Evolutionary conservation across 2,888 invertebrate species (phyloP).

Genomic region (Drosophila phalerata): DNA sequence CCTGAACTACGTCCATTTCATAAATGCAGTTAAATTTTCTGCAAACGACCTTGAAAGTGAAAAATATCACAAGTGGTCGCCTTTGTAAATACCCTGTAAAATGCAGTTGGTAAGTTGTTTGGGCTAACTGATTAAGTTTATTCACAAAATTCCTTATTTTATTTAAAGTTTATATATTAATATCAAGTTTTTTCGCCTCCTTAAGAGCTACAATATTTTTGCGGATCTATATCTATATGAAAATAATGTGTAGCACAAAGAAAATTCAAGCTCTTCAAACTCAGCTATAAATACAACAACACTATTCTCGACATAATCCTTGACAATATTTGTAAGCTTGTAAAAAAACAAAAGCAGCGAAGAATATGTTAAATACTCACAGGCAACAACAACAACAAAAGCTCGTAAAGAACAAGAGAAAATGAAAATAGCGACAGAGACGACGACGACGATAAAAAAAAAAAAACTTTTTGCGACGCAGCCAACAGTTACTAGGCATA

Average conservation of each 20-base stretch:
- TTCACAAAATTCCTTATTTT: not conserved
- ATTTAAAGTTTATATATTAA: not conserved
- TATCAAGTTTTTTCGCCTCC: no score
- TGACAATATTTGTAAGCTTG: slow-evolving; percentile 48
- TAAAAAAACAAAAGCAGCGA: slow-evolving; percentile 41
- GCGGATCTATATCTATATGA: not conserved
- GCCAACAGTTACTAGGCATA: slow-evolving; percentile 32
- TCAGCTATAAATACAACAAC: slow-evolving; percentile 13
- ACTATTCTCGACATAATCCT: slow-evolving; percentile 42
- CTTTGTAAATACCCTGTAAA: slow-evolving; percentile 32
- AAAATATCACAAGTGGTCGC: slow-evolving; percentile 4
- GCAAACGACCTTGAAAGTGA: slow-evolving; percentile 32
- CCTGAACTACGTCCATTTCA: slow-evolving; percentile 50
- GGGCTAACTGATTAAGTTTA: not conserved
- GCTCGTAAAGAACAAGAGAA: slow-evolving; percentile 34
- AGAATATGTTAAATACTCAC: slow-evolving; percentile 57
- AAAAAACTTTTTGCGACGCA: slow-evolving; percentile 58
- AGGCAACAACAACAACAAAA: slow-evolving; percentile 40
- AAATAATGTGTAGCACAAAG: not conserved
- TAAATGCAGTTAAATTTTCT: slow-evolving; percentile 11
- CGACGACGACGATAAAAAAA: slow-evolving; percentile 2
- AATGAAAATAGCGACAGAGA: slow-evolving; percentile 32
- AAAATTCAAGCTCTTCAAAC: slow-evolving; percentile 3
- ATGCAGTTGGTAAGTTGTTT: not conserved
- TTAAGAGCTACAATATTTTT: not conserved